Conservation (phyloP, 2,888 invertebrate genomes). For the Eulithis testata region DNA sequence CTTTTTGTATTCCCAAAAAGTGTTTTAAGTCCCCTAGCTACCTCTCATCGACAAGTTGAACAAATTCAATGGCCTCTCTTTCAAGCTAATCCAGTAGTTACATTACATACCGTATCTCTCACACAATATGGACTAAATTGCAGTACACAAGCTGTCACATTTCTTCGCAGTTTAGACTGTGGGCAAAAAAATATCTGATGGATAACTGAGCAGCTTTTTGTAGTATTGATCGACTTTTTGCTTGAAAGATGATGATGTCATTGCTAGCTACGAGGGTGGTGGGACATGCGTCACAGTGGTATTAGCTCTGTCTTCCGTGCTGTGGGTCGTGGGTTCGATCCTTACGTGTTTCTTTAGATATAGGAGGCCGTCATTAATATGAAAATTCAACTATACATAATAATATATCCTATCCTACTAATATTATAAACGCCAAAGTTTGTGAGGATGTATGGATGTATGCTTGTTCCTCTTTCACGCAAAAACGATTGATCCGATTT, state of each 20-base stretch:
- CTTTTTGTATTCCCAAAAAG: too few species aligned
- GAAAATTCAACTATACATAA: too few species aligned
- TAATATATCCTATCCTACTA: too few species aligned
- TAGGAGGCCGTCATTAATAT: too few species aligned
- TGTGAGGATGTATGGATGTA: too few species aligned
- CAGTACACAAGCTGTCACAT: constrained; percentile 7
- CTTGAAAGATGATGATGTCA: constrained; percentile 7
- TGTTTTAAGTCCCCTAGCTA: background rate
- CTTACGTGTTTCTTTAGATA: too few species aligned
- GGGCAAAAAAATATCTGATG: constrained; percentile 7
- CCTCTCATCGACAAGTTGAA: background rate
- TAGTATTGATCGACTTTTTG: constrained; percentile 4
- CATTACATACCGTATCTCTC: background rate
- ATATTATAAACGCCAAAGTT: too few species aligned
- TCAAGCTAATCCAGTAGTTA: background rate
- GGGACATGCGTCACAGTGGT: too few species aligned
- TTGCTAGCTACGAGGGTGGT: constrained; percentile 1
- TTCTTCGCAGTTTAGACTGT: constrained; percentile 9
- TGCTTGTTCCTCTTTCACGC: too few species aligned
- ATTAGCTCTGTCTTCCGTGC: too few species aligned
- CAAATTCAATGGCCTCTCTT: background rate
- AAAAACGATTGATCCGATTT: too few species aligned
- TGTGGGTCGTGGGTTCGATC: too few species aligned
- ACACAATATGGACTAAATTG: background rate
- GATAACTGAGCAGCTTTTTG: constrained; percentile 9